Conservation (phyloP, 1,140 invertebrate genomes). For the Drosophila navojoa region DNA sequence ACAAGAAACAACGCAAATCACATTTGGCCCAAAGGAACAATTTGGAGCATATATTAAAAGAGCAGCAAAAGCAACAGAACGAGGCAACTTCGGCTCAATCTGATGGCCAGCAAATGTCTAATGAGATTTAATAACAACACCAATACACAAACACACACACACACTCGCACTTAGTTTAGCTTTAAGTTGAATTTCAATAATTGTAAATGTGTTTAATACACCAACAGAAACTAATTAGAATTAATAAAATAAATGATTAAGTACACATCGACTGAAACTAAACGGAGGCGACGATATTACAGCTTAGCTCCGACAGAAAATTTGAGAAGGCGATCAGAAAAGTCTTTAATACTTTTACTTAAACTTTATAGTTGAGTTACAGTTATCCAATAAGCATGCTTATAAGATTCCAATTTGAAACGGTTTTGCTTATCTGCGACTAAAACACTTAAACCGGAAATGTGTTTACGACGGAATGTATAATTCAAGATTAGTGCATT, state of each 20-base stretch:
- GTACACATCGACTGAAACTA: slow-evolving; percentile 31
- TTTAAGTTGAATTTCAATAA: slow-evolving; percentile 10
- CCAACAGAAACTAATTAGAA: slow-evolving; percentile 2
- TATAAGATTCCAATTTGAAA: too few species aligned
- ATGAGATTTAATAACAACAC: slow-evolving; percentile 47
- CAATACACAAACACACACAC: background rate
- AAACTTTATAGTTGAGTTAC: too few species aligned
- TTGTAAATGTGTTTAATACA: background rate
- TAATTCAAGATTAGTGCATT: too few species aligned
- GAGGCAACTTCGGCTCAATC: background rate
- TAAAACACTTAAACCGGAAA: too few species aligned
- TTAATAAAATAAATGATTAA: slow-evolving; percentile 25
- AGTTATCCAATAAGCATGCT: too few species aligned
- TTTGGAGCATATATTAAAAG: slow-evolving; percentile 16
- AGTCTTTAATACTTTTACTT: too few species aligned
- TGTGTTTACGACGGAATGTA: too few species aligned
- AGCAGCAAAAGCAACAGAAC: slow-evolving; percentile 12
- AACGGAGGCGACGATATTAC: background rate
- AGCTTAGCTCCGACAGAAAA: background rate
- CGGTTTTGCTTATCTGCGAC: too few species aligned
- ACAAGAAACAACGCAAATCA: slow-evolving; percentile 4
- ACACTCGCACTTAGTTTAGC: slow-evolving; percentile 18
- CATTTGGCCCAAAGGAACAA: slow-evolving; percentile 25
- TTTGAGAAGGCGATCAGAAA: too few species aligned
- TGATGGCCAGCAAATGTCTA: slow-evolving; percentile 35